Evolutionary conservation across 2,888 invertebrate genomes (phyloP), one percentile per base, ranked within the genome.

Genomic region (Pyrrhia umbra): DNA sequence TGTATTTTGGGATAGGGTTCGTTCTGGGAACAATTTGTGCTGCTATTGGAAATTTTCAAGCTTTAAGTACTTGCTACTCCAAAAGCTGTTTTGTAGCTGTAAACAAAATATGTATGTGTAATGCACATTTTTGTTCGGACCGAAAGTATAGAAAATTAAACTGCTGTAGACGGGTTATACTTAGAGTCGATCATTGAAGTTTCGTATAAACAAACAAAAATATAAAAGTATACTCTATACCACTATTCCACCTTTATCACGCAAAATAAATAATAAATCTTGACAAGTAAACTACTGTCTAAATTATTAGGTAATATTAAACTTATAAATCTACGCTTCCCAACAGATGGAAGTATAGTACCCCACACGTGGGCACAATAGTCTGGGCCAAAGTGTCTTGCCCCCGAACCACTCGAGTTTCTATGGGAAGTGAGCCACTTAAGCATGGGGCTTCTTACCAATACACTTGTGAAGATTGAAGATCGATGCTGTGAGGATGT

Each of bases 371-470:
- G 67, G 45, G 25, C 73, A 67, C 72, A 75, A 64, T 68, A 66
- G 55, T 47, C 52, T 55, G 42, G 62, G 45, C 54, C 52, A 61
- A 47, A 55, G 56, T 58, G 30, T 54, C 59, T 74, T 51, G 70
- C 59, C 42, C 57, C 62, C 58, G 39, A 69, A 50, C 63, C 73
- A 77, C 77, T 80, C 34, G 64, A 75, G 68, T 56, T 66, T 75
- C 54, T 69, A 75, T 79, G 73, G 69, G 80, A 80, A 77, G 75
- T 68, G 67, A 55, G 46, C 75, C 79, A 80, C 80, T 80, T 68
- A 74, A 57, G 57, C 60, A 45, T 62, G 62, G 62, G 61, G 64
- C 50, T 61, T 64, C 65, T 59, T 51, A 70, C 61, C 70, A 79
- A 75, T 74, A 79, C 73, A 64, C 79, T 77, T 67, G 69, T 70